Conservation (phyloP, 2,888 invertebrate genomes). For the Diarsia brunnea region DNA sequence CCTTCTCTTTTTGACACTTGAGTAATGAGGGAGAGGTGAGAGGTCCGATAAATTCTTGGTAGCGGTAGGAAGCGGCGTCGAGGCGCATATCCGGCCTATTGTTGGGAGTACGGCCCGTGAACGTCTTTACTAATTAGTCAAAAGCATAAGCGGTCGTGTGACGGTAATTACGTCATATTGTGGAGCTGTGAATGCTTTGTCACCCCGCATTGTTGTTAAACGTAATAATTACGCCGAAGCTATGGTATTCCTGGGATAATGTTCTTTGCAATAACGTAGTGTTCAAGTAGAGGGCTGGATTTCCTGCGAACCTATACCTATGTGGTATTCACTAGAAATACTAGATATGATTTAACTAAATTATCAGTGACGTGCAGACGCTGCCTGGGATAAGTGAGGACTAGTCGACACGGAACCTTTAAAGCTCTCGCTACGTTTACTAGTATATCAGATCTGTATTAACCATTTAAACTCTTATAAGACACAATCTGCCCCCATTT, state of each 20-base stretch:
- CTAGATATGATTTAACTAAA: too few relatives aligned
- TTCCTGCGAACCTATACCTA: background rate
- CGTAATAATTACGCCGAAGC: conserved; percentile 47
- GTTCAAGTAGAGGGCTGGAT: background rate
- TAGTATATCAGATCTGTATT: background rate
- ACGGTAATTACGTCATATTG: conserved; percentile 68
- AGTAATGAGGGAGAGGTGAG: conserved; percentile 69
- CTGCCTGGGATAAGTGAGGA: too few relatives aligned
- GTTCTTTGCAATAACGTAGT: conserved; percentile 10
- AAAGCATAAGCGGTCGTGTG: conserved; percentile 78
- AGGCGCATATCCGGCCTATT: conserved; percentile 84
- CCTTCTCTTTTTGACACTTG: conserved; percentile 65
- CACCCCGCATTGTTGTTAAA: conserved; percentile 61
- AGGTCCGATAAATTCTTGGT: conserved; percentile 70
- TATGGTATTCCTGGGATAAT: conserved; percentile 40
- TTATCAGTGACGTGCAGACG: too few relatives aligned
- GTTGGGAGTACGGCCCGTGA: conserved; percentile 77
- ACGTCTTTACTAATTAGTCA: conserved; percentile 79
- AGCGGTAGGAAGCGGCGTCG: conserved; percentile 83
- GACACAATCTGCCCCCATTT: conserved; percentile 4
- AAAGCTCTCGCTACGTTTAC: too few relatives aligned
- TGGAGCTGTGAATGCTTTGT: conserved; percentile 61
- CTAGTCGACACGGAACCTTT: too few relatives aligned
- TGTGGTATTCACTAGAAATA: too few relatives aligned
- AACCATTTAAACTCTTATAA: background rate